Evolutionary conservation across 2,113 vertebrate species (phyloP).

Genomic region (Equus przewalskii): DNA sequence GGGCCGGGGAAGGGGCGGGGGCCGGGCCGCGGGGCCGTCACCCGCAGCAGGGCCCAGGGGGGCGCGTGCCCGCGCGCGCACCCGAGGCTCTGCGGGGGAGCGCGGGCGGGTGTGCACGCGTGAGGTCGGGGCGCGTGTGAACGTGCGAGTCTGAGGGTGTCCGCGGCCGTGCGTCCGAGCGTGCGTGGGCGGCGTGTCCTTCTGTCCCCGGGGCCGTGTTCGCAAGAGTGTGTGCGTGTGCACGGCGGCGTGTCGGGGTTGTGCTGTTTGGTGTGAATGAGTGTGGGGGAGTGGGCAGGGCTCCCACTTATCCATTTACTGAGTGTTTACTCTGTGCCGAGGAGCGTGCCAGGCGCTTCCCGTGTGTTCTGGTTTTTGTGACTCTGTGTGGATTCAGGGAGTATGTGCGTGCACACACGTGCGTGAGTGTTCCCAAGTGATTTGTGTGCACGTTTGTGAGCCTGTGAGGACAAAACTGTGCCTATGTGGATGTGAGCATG

Average conservation of each 20-base stretch:
- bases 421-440: neutral
- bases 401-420: conserved; percentile 25
- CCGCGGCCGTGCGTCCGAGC: neutral
- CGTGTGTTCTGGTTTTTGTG: neutral
- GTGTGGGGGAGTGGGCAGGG: neutral
- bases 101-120: neutral
- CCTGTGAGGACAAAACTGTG: neutral
- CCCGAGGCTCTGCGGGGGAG: neutral
- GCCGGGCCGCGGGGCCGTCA: conserved; percentile 3
- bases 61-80: conserved; percentile 29
- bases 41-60: neutral
- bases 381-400: neutral
- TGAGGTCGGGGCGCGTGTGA: neutral
- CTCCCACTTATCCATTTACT: neutral
- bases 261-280: neutral
- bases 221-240: conserved; percentile 15
- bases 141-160: neutral
- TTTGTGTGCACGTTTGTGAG: neutral
- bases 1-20: conserved; percentile 1
- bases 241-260: neutral
- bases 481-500: neutral
- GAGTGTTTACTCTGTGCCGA: neutral
- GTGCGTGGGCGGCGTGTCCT: conserved; percentile 51
- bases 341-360: neutral
- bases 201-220: neutral